Evolutionary conservation across 2,797 vertebrate genomes (phyloP), one percentile per base, ranked within the genome.

Genomic region (Myripristis jacobus): DNA sequence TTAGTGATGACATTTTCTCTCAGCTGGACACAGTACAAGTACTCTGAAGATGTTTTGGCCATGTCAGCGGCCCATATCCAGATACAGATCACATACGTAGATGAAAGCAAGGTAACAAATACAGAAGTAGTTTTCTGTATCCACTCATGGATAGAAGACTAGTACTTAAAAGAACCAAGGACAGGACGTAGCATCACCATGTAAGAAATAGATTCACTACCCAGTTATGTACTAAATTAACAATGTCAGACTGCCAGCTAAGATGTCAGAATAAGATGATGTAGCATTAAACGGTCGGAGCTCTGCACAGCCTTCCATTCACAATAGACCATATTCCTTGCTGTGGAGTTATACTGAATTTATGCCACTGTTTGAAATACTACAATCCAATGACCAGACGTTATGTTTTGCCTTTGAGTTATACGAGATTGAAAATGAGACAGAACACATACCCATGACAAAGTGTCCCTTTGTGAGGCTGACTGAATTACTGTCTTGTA

Each of bases 231-330:
- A 25, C 25, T 7, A 56, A 22, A 46, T 59, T 55, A 19, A 62
- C 65, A 76, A 63, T 59, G 66, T 34, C 22, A 52, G 29, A 16
- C 60, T 62, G 69, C 73, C 66, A 67, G 68, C 47, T 47, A 70
- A 58, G 15, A 60, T 4, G 13, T 70, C 19, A 47, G 31, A 55
- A 46, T 77, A 22, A 62, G 38, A 56, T 48, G 53, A 79, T 73
- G 80, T 77, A 80, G 67, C 75, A 66, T 83, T 79, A 55, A 19
- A 57, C 43, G 57, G 36, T 47, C 25, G 2, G 41, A 73, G 63
- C 61, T 76, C 21, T 66, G 21, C 67, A 50, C n/a, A 60, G 71
- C 27, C 72, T 76, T 66, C 44, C 53, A 50, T 53, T 59, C 27
- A 16, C 19, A 31, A 36, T 29, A 44, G 47, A 41, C 64, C 63